Base-by-base conservation (phyloP, 2,797 vertebrate species). In the Melanotaenia maccullochi region DNA sequence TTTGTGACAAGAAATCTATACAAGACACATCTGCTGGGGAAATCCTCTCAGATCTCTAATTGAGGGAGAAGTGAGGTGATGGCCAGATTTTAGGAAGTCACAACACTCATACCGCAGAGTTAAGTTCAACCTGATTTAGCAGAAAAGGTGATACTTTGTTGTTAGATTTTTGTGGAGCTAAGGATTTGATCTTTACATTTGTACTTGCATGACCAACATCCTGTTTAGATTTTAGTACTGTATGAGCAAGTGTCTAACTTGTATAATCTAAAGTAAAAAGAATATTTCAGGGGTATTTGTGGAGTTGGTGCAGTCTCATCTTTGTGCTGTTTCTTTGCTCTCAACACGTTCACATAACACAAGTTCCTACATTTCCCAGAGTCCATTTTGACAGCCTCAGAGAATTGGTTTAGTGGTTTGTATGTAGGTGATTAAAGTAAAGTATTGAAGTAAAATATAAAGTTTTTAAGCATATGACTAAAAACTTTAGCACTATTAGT, bases 1-100 rank as follows among this genome's bases (percentile, higher is more conserved):
- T 82, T 80, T 89, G 90, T 92, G 90, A 91, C 88, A 80, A 69
- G 59, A 89, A 92, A 93, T 93, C 85, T 91, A 90, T 93, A 81
- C 82, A 79, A 76, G 91, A 85, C 79, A 85, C 70, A 85, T 90
- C 77, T 90, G 79, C 69, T 74, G 51, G 76, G 83, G 76, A 84
- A 90, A 91, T 91, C 85, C 81, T 84, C 75, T 86, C 64, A 73
- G 60, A 85, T 76, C 68, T 81, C 69, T 87, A 84, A 84, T 61
- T 82, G 81, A 75, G 8, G 75, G 49, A 68, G 59, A 75, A 75
- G 62, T 74, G 65, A 60, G 44, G 44, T 49, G 36, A 44, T 22
- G 20, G 38, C 12, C 16, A 33, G 76, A 65, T 59, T 67, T 58
- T 25, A 24, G 1, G 42, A 75, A 83, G 83, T 85, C 76, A 73